Evolutionary conservation across 2,797 vertebrate genomes (phyloP).

Genomic region (Trachurus trachurus): DNA sequence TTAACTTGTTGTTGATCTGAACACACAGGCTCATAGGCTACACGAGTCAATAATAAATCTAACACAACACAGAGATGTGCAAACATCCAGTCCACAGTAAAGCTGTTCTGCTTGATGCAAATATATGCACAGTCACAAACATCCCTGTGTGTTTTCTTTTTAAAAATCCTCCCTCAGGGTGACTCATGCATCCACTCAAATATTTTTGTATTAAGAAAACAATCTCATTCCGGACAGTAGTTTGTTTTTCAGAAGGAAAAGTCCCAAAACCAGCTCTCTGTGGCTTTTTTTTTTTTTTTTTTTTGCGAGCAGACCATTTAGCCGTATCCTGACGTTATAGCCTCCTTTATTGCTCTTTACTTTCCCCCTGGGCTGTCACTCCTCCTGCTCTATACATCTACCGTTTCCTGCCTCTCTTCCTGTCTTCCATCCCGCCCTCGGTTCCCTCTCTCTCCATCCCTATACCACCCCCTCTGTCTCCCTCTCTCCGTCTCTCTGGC

Average conservation of each 20-base stretch:
- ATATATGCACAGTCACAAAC: slow-evolving; percentile 75
- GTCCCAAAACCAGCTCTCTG: slow-evolving; percentile 35
- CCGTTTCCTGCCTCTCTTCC: slow-evolving; percentile 68
- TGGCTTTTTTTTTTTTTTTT: slow-evolving; percentile 44
- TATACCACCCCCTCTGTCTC: slow-evolving; percentile 64
- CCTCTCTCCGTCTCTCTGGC: slow-evolving; percentile 60
- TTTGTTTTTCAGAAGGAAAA: slow-evolving; percentile 59
- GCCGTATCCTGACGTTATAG: slow-evolving; percentile 40
- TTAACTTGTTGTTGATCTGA: neutral
- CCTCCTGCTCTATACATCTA: slow-evolving; percentile 55
- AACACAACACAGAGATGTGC: slow-evolving; percentile 24
- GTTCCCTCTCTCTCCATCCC: slow-evolving; percentile 41
- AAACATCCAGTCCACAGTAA: slow-evolving; percentile 40
- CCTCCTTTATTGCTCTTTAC: slow-evolving; percentile 63
- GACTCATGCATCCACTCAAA: slow-evolving; percentile 56
- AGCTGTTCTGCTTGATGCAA: slow-evolving; percentile 42
- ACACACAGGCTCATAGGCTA: neutral
- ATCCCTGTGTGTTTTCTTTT: slow-evolving; percentile 35
- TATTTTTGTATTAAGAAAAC: slow-evolving; percentile 59
- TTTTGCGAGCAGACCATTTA: slow-evolving; percentile 49
- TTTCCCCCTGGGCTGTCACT: slow-evolving; percentile 63
- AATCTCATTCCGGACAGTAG: slow-evolving; percentile 45
- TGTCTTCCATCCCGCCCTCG: slow-evolving; percentile 52
- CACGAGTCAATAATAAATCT: neutral
- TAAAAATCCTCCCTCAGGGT: slow-evolving; percentile 41